Evolutionary conservation across 2,797 vertebrate genomes (phyloP).

Genomic region (Rhabdomys pumilio): DNA sequence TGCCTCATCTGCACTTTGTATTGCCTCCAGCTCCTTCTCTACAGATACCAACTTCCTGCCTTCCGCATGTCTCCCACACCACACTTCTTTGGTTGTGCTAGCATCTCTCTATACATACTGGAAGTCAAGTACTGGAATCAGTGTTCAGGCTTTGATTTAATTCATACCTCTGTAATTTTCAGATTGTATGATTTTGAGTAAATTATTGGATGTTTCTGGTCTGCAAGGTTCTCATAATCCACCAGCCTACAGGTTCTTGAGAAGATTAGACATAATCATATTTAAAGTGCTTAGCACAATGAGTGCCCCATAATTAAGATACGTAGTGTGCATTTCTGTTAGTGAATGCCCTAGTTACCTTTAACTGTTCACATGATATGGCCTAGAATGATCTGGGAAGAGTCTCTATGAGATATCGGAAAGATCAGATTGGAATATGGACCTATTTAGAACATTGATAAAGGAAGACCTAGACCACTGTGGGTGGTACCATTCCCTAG

Average conservation of each 20-base stretch:
- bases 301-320: slow-evolving; percentile 7
- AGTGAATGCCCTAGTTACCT: neutral
- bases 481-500: neutral
- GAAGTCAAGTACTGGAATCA: neutral
- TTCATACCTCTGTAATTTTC: neutral
- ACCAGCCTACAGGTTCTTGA: slow-evolving; percentile 33
- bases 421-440: neutral
- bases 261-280: slow-evolving; percentile 36
- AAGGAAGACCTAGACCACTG: neutral
- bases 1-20: neutral
- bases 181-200: neutral
- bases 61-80: neutral
- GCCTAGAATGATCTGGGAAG: neutral
- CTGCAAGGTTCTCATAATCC: neutral
- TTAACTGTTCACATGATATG: neutral
- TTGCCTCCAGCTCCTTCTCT: neutral
- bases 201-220: slow-evolving; percentile 12
- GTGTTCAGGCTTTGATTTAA: neutral
- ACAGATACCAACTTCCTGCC: neutral
- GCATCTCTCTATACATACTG: neutral
- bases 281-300: slow-evolving; percentile 50
- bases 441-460: neutral
- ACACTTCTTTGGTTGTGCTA: neutral
- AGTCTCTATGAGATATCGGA: neutral
- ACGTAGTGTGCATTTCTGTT: neutral